Percentiles rank a stretch among this genome's conserved stretches.
phyloP scores from a whole-genome alignment of 2,113 vertebrate species.

The Hepsetus odoe region DNA sequence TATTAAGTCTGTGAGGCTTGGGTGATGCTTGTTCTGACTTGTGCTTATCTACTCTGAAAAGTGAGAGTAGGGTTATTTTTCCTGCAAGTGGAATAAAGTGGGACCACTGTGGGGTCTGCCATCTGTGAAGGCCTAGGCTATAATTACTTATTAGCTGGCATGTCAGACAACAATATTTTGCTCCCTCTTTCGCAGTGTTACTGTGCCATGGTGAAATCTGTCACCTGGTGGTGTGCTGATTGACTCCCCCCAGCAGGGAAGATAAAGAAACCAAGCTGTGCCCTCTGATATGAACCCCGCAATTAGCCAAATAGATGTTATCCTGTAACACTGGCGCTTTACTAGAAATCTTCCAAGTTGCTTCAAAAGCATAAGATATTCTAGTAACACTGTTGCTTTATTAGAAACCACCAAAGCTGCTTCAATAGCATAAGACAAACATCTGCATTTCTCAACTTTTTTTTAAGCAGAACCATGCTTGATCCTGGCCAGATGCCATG shows the following conservation, averaged over 20 bases:
- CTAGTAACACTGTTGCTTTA: too few relatives aligned
- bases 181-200: slow-evolving; percentile 40
- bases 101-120: slow-evolving; percentile 46
- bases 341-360: not conserved
- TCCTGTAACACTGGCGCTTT: slow-evolving; percentile 22
- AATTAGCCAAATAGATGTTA: slow-evolving; percentile 41
- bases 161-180: slow-evolving; percentile 51
- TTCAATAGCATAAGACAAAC: slow-evolving; percentile 5
- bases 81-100: slow-evolving; percentile 40
- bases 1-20: slow-evolving; percentile 26
- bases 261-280: slow-evolving; percentile 40
- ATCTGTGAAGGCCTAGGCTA: slow-evolving; percentile 50
- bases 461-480: slow-evolving; percentile 13
- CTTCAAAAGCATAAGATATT: slow-evolving; percentile 6
- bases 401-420: not conserved
- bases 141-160: slow-evolving; percentile 59
- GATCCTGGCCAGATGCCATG: slow-evolving; percentile 15
- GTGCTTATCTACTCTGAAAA: slow-evolving; percentile 39
- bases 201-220: slow-evolving; percentile 46
- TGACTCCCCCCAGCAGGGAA: slow-evolving; percentile 42
- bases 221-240: slow-evolving; percentile 47
- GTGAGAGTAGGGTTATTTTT: slow-evolving; percentile 41
- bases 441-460: not conserved
- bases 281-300: slow-evolving; percentile 28
- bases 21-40: slow-evolving; percentile 28